Conservation (phyloP, 1,140 invertebrate species). For the Drepana arcuata region DNA sequence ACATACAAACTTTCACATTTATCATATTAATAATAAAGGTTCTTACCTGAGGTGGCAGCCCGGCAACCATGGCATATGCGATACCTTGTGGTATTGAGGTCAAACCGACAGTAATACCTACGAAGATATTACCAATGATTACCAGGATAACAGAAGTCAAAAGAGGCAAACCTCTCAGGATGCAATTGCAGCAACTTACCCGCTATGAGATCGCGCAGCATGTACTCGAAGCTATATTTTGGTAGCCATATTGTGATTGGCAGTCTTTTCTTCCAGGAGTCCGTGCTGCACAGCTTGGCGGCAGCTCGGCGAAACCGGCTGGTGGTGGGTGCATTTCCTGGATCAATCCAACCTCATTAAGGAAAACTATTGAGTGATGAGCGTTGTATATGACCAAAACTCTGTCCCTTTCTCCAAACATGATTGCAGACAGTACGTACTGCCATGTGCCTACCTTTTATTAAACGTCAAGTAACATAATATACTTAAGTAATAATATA, state of each 20-base stretch:
- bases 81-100: constrained; percentile 90
- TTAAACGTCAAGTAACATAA: too few species aligned
- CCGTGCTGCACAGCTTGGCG: constrained; percentile 30
- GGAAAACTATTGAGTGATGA: too few species aligned
- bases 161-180: not conserved
- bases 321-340: too few species aligned
- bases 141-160: constrained; percentile 1
- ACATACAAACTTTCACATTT: too few species aligned
- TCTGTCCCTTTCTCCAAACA: too few species aligned
- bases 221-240: constrained; percentile 31
- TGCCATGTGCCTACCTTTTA: too few species aligned
- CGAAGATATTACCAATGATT: constrained; percentile 15
- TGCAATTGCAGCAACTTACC: constrained; percentile 21
- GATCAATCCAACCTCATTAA: too few species aligned
- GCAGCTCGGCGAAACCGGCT: constrained; percentile 21
- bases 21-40: too few species aligned
- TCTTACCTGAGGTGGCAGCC: constrained; percentile 67
- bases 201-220: constrained; percentile 44
- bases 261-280: constrained; percentile 42
- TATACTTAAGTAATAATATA: too few species aligned
- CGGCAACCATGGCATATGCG: constrained; percentile 86
- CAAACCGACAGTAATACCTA: constrained; percentile 86
- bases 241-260: constrained; percentile 55
- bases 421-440: too few species aligned
- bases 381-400: too few species aligned